A percentile compares a stretch with the other conserved stretches of the same genome.
These are phyloP conservation scores for Piezodorus guildinii DNA, from an alignment of 1,140 invertebrate species.

Conservation along the genomic window DNA sequence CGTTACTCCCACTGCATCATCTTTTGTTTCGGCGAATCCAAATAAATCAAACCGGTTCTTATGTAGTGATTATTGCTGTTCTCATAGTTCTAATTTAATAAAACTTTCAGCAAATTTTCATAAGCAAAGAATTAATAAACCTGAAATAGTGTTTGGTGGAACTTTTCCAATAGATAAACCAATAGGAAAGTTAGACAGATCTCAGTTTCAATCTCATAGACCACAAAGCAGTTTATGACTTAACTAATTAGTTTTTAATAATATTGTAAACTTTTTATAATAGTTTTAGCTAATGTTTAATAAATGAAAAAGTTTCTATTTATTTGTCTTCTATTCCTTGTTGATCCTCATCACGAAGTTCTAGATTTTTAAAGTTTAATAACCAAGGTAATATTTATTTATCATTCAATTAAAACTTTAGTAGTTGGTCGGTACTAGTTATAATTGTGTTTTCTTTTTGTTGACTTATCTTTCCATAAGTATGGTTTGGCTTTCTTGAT, in stretches of 20 bases:
- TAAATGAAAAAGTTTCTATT: not conserved
- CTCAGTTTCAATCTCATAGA: conserved; percentile 3
- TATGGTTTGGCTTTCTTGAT: too few relatives aligned
- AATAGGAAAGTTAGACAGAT: conserved; percentile 26
- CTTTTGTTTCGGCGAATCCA: not conserved
- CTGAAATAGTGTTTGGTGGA: conserved; percentile 55
- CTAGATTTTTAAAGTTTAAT: conserved; percentile 9
- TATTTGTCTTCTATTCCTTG: not conserved
- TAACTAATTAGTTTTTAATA: not conserved
- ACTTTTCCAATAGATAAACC: conserved; percentile 69
- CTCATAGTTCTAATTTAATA: not conserved
- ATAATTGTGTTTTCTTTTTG: too few relatives aligned
- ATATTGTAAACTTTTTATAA: conserved; percentile 3
- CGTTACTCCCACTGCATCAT: not conserved
- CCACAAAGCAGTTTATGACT: not conserved
- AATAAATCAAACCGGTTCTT: not conserved
- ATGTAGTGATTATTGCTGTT: not conserved
- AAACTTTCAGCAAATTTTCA: not conserved
- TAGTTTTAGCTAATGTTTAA: conserved; percentile 1
- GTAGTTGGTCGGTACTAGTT: conserved; percentile 1
- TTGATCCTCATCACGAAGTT: not conserved
- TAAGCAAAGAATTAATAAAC: conserved; percentile 34
- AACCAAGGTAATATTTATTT: conserved; percentile 7
- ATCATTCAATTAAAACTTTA: not conserved
- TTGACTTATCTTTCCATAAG: too few relatives aligned